Evolutionary conservation across 2,113 vertebrate species (phyloP), one percentile per base, ranked within the genome.

Genomic region (Xenopus laevis): DNA sequence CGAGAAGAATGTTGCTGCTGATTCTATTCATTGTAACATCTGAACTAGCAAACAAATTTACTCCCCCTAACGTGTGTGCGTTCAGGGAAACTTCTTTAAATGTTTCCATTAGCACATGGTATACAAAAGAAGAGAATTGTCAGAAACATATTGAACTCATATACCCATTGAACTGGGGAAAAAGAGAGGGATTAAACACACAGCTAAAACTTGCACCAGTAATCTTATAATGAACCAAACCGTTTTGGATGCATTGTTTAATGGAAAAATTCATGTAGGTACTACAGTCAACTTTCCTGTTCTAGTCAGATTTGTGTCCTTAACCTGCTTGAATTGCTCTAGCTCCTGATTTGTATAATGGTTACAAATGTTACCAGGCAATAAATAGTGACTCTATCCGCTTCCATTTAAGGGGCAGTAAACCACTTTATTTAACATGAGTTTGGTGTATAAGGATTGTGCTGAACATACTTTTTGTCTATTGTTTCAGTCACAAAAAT

Each of bases 81-180:
- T 59, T 69, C 60, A 21, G 5, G 17, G 18, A 45, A 53, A 64
- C 47, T 68, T 63, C 40, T 23, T 45, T 45, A 53, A 52, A 33
- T 77, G 59, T 70, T 77, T 77, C 66, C 59, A 77, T 69, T 77
- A 65, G 58, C 46, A 53, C 44, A 21, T 23, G 4, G 23, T 46
- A 64, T 52, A 62, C 72, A 68, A 75, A 61, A 15, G 50, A 61
- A 60, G 21, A 16, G 10, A 67, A 44, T 44, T 70, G 33, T 59
- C 68, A 59, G 30, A 70, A 59, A 57, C 40, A 50, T 27, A 60
- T 20, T 60, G 72, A 67, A 74, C 47, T 46, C 33, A 66, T 58
- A 45, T 64, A 18, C 16, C 44, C 23, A 20, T 50, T 53, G 17
- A 62, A 17, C 6, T 30, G 0, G 45, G 10, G 33, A 40, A 40